Base-by-base conservation (phyloP, 2,888 invertebrate genomes). In the Oligia strigilis region DNA sequence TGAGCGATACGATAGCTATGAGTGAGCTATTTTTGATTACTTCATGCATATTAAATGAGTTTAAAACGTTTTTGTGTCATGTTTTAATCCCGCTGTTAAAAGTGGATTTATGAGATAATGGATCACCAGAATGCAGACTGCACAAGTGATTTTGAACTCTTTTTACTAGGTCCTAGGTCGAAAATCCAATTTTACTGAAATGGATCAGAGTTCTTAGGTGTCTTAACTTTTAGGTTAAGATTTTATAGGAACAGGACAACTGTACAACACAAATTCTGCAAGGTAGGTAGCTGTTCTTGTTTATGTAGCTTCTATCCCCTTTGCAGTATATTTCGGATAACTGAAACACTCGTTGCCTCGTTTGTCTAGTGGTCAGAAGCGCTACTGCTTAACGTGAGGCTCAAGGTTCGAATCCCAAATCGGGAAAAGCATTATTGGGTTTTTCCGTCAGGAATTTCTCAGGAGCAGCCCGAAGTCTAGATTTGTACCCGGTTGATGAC, bases 1-100 rank as follows among this genome's bases (percentile, higher is more conserved):
- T 64, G 82, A 85, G 89, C 82, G 78, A 86, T 17, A 83, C 88
- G 64, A 83, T 78, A 72, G 79, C 70, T 78, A 74, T 86, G 81
- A 67, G 66, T 69, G 70, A 81, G 71, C 81, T 69, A 75, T 77
- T 65, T 80, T 85, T 85, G 77, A 80, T 85, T 79, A 72, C 82
- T 72, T 81, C 40, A 84, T 80, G 71, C 71, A 87, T 87, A 79
- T 87, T 87, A 58, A 79, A 79, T 82, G 58, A 69, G 72, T n/a
- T 71, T 65, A 19, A 82, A 84, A 78, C 65, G 60, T 75, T 82
- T 76, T 76, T 64, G 55, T 74, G 70, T 64, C 23, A 72, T 40
- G 72, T 82, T 83, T 86, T 75, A 65, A 78, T 64, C 58, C 64
- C 8, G 29, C 40, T 70, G 23, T 36, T 58, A 64, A 55, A 70